phyloP scores from a whole-genome alignment of 2,113 vertebrate species.

The Python bivittatus region DNA sequence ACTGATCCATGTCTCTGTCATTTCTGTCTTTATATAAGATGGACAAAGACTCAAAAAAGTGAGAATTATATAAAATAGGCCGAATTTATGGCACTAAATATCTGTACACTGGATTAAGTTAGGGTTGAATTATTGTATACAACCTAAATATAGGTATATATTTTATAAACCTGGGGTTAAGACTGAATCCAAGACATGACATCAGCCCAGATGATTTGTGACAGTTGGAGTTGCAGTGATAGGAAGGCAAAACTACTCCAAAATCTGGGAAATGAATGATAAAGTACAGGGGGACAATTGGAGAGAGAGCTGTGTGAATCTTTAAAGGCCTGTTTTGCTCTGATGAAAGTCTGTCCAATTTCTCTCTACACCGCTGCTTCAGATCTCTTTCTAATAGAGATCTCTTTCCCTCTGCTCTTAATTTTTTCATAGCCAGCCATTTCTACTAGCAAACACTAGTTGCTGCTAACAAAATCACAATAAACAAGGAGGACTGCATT shows the following conservation, averaged over 20 bases:
- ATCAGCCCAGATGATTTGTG: not conserved
- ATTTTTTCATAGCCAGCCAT: not conserved
- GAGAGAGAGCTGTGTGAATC: not conserved
- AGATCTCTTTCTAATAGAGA: not conserved
- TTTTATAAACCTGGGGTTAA: not conserved
- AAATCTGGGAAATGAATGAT: not conserved
- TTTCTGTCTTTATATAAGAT: not conserved
- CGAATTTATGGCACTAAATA: not conserved
- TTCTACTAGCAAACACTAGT: not conserved
- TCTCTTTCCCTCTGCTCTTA: not conserved
- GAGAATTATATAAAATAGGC: not conserved
- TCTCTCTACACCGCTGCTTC: not conserved
- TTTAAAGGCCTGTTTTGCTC: accelerated
- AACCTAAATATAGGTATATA: not conserved
- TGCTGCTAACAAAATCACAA: not conserved
- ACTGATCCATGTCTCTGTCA: accelerated
- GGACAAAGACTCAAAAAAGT: not conserved
- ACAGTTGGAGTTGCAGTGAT: not conserved
- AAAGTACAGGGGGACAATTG: not conserved
- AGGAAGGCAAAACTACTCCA: not conserved
- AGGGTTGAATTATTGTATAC: not conserved
- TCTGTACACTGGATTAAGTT: not conserved
- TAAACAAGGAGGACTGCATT: not conserved
- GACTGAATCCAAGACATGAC: not conserved
- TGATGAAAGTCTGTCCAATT: not conserved